Evolutionary conservation across 2,888 invertebrate species (phyloP).

Genomic region (Dascillus cervinus): DNA sequence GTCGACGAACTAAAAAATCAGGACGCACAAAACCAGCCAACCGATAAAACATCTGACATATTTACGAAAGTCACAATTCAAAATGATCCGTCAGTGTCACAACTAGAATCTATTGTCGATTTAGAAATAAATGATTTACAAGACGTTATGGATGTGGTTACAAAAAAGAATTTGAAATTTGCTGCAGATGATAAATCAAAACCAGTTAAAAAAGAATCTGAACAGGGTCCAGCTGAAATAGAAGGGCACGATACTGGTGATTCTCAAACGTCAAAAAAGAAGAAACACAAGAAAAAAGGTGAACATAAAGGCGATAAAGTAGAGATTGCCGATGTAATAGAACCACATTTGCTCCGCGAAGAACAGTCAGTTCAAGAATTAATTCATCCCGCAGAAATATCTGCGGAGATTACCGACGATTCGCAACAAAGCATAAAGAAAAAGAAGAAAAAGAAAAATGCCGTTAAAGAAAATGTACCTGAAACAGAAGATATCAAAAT

Average conservation of each 20-base stretch:
- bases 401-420: too few relatives aligned
- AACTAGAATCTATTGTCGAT: slow-evolving; percentile 36
- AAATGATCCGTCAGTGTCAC: slow-evolving; percentile 27
- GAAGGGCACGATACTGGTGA: slow-evolving; percentile 4
- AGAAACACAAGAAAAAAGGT: slow-evolving; percentile 13
- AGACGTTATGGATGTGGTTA: slow-evolving; percentile 36
- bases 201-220: slow-evolving; percentile 6
- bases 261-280: too few relatives aligned
- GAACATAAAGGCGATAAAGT: slow-evolving; percentile 4
- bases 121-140: slow-evolving; percentile 37
- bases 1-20: slow-evolving; percentile 11
- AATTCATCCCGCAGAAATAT: too few relatives aligned
- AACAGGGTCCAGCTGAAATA: slow-evolving; percentile 5
- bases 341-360: too few relatives aligned
- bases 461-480: too few relatives aligned
- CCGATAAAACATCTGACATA: slow-evolving; percentile 11
- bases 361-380: too few relatives aligned
- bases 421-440: slow-evolving; percentile 1
- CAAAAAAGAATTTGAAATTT: slow-evolving; percentile 15
- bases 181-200: slow-evolving; percentile 5
- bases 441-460: neutral
- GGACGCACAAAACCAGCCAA: slow-evolving; percentile 15
- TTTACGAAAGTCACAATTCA: slow-evolving; percentile 10
- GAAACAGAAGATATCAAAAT: neutral
- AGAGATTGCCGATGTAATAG: too few relatives aligned